Conservation (phyloP, 2,888 invertebrate genomes). For the Meganola albula region DNA sequence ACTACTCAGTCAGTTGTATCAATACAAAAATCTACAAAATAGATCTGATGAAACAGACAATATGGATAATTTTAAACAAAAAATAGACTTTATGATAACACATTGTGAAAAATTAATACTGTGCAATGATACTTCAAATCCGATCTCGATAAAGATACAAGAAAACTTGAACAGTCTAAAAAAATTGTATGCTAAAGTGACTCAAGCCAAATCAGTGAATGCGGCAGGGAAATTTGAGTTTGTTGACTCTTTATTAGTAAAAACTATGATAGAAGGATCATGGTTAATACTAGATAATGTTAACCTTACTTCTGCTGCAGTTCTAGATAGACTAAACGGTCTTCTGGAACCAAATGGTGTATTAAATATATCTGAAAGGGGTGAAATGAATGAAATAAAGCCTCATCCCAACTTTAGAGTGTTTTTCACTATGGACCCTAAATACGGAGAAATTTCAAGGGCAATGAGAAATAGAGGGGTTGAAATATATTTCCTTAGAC, state of each 20-base stretch:
- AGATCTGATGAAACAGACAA: slow-evolving; percentile 31
- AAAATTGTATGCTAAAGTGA: slow-evolving; percentile 58
- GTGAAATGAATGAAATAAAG: slow-evolving; percentile 86
- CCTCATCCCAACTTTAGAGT: slow-evolving; percentile 95
- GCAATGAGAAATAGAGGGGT: slow-evolving; percentile 99
- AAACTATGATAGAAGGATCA: slow-evolving; percentile 88
- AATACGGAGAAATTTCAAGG: slow-evolving; percentile 96
- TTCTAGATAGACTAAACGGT: slow-evolving; percentile 96
- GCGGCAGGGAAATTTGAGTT: slow-evolving; percentile 96
- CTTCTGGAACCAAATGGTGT: slow-evolving; percentile 95
- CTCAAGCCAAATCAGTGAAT: slow-evolving; percentile 80
- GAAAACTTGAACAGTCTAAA: slow-evolving; percentile 47
- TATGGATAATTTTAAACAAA: slow-evolving; percentile 44
- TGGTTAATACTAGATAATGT: slow-evolving; percentile 95
- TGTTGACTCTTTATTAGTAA: slow-evolving; percentile 92
- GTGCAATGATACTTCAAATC: slow-evolving; percentile 25
- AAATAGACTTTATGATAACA: slow-evolving; percentile 42
- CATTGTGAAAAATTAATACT: slow-evolving; percentile 45
- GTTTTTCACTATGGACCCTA: slow-evolving; percentile 96
- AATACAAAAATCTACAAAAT: slow-evolving; percentile 45
- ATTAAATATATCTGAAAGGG: slow-evolving; percentile 93
- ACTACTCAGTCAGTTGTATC: slow-evolving; percentile 45
- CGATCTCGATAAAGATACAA: slow-evolving; percentile 31
- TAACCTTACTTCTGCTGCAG: slow-evolving; percentile 96
- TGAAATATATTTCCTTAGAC: slow-evolving; percentile 81